Base-by-base conservation (phyloP, 2,888 invertebrate genomes). In the Sialis fuliginosa region DNA sequence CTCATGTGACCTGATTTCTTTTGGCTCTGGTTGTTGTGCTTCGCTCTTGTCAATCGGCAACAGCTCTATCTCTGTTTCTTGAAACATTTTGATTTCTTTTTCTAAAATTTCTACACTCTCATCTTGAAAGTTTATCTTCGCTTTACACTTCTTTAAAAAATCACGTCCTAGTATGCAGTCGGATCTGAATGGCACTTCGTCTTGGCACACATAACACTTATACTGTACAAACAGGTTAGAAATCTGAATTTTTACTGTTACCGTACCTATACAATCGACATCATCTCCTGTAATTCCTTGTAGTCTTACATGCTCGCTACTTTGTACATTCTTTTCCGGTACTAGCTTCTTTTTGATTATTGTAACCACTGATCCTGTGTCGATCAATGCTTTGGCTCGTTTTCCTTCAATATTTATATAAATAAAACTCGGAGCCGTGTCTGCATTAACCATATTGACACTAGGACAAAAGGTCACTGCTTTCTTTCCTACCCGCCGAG, bases 121-220 rank as follows among this genome's bases (percentile, higher is more conserved):
- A 4, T 35, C 2, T 35, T 35, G 10, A 35, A n/a, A 3, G 3
- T 2, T 35, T 4, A 2, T n/a, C 5, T 3, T 35, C 37, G 2
- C 4, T 2, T 35, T 35, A n/a, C n/a, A 22, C 41, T 41, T 42
- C 31, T 12, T 6, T 41, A 41, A 33, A 41, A 46, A 42, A 30
- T 39, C 46, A 5, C 40, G 22, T 10, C 46, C 46, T 3, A 46
- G 8, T 41, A 46, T 12, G 2, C 46, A 41, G 32, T 46, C 46
- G 3, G 39, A 31, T 6, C 9, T 12, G 7, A 46, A 12, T 10
- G 41, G 22, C 13, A 46, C n/a, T 9, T 42, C 22, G 35, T 45
- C 39, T n/a, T 12, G 6, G 4, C 10, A 22, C 22, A 22, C 22
- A 22, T 22, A 22, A 22, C 22, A 22, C 22, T 22, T 22, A 22